Evolutionary conservation across 1,140 invertebrate genomes (phyloP).

Genomic region (Heterodera schachtii): DNA sequence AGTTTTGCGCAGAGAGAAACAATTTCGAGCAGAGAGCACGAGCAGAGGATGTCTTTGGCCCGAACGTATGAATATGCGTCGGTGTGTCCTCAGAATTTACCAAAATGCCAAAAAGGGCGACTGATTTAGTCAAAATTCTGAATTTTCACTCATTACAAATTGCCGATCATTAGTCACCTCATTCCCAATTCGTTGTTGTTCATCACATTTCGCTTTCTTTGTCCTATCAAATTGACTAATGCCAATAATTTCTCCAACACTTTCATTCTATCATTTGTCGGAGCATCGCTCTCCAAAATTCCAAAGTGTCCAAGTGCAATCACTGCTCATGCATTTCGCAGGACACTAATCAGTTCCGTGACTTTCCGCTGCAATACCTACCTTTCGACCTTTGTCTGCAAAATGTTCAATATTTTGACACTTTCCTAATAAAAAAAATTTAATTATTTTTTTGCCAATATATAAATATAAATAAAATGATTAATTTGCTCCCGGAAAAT

Average conservation of each 20-base stretch:
- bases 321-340: not conserved
- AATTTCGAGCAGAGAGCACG: slow-evolving; percentile 10
- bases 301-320: not conserved
- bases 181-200: not conserved
- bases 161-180: not conserved
- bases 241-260: slow-evolving; percentile 8
- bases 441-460: too few relatives aligned
- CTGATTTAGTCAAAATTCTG: not conserved
- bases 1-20: not conserved
- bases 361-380: not conserved
- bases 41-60: not conserved
- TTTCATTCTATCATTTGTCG: not conserved
- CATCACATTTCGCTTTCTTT: not conserved
- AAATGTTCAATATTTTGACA: not conserved
- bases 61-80: not conserved
- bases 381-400: not conserved
- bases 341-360: not conserved
- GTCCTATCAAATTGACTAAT: not conserved
- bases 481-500: not conserved
- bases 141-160: not conserved
- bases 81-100: not conserved
- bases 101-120: not conserved
- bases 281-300: not conserved
- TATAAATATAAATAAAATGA: too few relatives aligned
- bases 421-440: slow-evolving; percentile 27